Base-by-base conservation (phyloP, 2,888 invertebrate species). In the Ecdyonurus torrentis region DNA sequence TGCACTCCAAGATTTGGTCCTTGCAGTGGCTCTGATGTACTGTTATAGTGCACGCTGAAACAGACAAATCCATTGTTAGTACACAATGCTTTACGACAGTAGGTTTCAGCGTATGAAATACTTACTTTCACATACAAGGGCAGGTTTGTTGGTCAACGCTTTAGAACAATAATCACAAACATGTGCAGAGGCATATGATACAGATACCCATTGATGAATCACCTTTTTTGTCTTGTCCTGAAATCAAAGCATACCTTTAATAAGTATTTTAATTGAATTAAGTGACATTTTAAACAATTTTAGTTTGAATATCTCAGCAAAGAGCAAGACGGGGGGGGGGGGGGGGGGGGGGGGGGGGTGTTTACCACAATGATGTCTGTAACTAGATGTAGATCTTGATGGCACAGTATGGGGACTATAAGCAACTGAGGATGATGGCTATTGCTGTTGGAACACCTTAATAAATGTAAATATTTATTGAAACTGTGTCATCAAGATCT, bases 11-110 rank as follows among this genome's bases (percentile, higher is more conserved):
- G 67, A 91, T 86, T 77, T 90, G 89, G 73, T 94, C 94, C 74
- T 91, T 92, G 75, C 92, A 91, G 25, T 85, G 83, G 73, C 86
- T 86, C 72, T 92, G 89, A 75, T 92, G 93, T 61, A 93, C 89
- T 62, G 86, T 89, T 69, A 87, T 85, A 67, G 88, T 85, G 75
- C 93, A 94, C 76, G 85, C 91, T 91, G 78, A 23, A 74, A 74
- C 65, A 67, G n/a, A n/a, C n/a, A n/a, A n/a, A n/a, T n/a, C n/a
- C n/a, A n/a, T n/a, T n/a, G n/a, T n/a, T n/a, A n/a, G n/a, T n/a
- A n/a, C n/a, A n/a, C n/a, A n/a, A n/a, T n/a, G n/a, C n/a, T n/a
- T n/a, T n/a, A n/a, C n/a, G n/a, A n/a, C n/a, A n/a, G n/a, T n/a
- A n/a, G n/a, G n/a, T n/a, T n/a, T n/a, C n/a, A n/a, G n/a, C n/a